Evolutionary conservation across 1,140 invertebrate species (phyloP).

Genomic region (Metaphire vulgaris): DNA sequence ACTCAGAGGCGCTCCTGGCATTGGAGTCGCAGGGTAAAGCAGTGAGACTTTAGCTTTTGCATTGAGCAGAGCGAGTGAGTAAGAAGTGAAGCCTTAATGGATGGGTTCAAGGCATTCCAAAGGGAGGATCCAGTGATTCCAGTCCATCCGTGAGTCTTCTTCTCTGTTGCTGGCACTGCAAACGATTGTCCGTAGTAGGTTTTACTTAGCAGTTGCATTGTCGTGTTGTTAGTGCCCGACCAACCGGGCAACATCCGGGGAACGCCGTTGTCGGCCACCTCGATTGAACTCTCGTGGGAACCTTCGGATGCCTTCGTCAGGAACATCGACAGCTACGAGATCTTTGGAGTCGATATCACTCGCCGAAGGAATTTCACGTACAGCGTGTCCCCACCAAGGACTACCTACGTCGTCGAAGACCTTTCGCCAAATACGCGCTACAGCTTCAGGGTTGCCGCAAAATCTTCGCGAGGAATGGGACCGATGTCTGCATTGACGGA

Average conservation of each 20-base stretch:
- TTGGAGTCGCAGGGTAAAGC: too few relatives aligned
- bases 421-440: constrained; percentile 19
- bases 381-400: constrained; percentile 4
- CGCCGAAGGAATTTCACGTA: background rate
- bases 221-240: background rate
- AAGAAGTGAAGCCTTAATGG: too few relatives aligned
- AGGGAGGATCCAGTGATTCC: too few relatives aligned
- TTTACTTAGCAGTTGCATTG: too few relatives aligned
- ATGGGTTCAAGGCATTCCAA: too few relatives aligned
- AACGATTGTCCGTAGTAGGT: too few relatives aligned
- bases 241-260: background rate
- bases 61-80: too few relatives aligned
- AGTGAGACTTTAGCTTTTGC: too few relatives aligned
- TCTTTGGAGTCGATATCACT: background rate
- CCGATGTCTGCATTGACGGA: constrained; percentile 15
- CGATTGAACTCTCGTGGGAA: background rate
- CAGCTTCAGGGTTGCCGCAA: constrained; percentile 17
- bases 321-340: background rate
- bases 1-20: too few relatives aligned
- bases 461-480: constrained; percentile 17
- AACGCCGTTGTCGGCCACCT: background rate
- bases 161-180: too few relatives aligned
- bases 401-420: background rate
- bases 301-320: background rate
- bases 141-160: too few relatives aligned